A percentile compares a stretch with the other conserved stretches of the same genome.
Evolutionary conservation across 2,888 invertebrate genomes (phyloP).

Genomic region (Eupsilia transversa): DNA sequence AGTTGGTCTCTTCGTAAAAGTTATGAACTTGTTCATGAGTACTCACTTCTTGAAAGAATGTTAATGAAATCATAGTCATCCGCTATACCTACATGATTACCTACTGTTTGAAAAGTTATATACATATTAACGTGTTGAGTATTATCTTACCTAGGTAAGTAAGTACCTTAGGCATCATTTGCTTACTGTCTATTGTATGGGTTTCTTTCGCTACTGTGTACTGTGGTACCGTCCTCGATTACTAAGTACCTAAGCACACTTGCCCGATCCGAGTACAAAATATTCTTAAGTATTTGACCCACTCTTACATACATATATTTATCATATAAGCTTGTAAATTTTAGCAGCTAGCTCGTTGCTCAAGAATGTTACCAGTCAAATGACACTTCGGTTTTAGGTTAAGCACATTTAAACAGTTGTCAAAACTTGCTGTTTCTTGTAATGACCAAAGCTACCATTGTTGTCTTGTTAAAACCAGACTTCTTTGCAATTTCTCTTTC

Average conservation of each 20-base stretch:
- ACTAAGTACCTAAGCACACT: neutral
- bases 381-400: constrained; percentile 50
- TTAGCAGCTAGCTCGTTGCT: constrained; percentile 30
- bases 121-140: neutral
- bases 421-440: constrained; percentile 22
- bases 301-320: constrained; percentile 22
- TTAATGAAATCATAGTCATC: no score
- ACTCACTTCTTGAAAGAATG: neutral
- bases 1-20: neutral
- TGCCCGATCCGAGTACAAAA: neutral
- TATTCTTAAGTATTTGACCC: constrained; percentile 6
- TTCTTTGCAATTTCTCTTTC: constrained; percentile 43
- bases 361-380: constrained; percentile 28
- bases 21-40: no score
- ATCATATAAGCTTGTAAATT: constrained; percentile 15
- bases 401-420: constrained; percentile 26
- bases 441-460: constrained; percentile 39
- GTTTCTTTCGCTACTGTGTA: neutral
- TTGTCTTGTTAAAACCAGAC: constrained; percentile 37
- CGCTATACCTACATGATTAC: neutral
- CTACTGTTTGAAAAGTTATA: neutral
- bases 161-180: neutral
- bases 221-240: neutral
- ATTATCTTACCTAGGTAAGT: neutral
- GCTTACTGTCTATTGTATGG: neutral